These are phyloP conservation scores for Sphaerophoria rueppellii DNA, from an alignment of 2,888 invertebrate species.

Conservation along the genomic window DNA sequence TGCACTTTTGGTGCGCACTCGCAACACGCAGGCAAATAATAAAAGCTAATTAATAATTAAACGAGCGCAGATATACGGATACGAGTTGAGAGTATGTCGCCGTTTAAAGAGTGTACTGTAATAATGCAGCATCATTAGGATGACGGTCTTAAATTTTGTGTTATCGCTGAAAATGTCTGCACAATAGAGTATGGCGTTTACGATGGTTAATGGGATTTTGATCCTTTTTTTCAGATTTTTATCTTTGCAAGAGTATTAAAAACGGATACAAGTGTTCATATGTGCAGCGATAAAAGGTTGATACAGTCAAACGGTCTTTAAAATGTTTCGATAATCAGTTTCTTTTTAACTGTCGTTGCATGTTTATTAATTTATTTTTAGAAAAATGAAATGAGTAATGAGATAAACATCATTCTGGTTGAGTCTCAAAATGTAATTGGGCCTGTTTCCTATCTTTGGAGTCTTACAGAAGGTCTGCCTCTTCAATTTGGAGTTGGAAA, in stretches of 20 bases:
- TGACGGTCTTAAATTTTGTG: slow-evolving; percentile 62
- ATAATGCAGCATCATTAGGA: slow-evolving; percentile 50
- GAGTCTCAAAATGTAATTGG: no score
- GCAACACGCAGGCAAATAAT: slow-evolving; percentile 61
- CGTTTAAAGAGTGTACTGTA: neutral
- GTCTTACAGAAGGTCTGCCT: no score
- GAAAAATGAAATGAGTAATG: no score
- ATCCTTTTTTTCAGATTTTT: slow-evolving; percentile 51
- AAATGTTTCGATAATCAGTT: slow-evolving; percentile 33
- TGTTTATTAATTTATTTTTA: neutral
- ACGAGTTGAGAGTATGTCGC: neutral
- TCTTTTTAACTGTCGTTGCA: slow-evolving; percentile 13
- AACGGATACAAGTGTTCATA: neutral
- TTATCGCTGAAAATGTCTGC: slow-evolving; percentile 61
- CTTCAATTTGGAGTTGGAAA: no score
- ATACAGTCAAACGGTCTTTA: slow-evolving; percentile 20
- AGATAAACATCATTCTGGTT: no score
- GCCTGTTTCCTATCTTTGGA: no score
- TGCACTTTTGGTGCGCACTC: slow-evolving; percentile 51
- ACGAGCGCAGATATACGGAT: slow-evolving; percentile 53
- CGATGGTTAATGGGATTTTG: slow-evolving; percentile 58
- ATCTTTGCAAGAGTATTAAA: slow-evolving; percentile 30
- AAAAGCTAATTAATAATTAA: slow-evolving; percentile 71
- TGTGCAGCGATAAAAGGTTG: neutral
- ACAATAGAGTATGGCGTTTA: slow-evolving; percentile 56